Percentiles rank a stretch among this genome's conserved stretches.
phyloP scores from a whole-genome alignment of 2,113 vertebrate species.

The Silurus asotus region DNA sequence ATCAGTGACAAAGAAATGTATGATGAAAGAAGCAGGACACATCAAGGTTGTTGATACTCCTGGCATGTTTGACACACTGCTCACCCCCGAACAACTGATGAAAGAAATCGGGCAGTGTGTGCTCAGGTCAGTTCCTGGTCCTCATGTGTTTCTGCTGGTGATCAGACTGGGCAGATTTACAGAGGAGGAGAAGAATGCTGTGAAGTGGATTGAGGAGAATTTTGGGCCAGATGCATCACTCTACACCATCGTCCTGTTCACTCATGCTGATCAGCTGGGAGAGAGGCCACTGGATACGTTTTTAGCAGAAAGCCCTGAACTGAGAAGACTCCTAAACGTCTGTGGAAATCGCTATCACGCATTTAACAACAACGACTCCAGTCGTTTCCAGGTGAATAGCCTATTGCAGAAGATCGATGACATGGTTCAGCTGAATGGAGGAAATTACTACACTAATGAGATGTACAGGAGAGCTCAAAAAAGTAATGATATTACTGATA shows the following conservation, averaged over 20 bases:
- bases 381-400: neutral
- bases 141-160: slow-evolving; percentile 43
- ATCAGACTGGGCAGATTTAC: neutral
- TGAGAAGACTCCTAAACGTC: slow-evolving; percentile 14
- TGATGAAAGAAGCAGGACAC: neutral
- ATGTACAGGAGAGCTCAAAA: neutral
- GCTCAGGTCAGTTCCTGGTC: slow-evolving; percentile 51
- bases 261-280: slow-evolving; percentile 55
- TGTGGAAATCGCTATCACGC: slow-evolving; percentile 54
- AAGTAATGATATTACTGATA: too few species aligned
- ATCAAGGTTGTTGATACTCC: slow-evolving; percentile 62
- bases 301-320: slow-evolving; percentile 25
- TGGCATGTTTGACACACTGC: slow-evolving; percentile 56
- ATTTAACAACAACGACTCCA: slow-evolving; percentile 44
- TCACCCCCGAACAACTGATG: neutral
- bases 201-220: slow-evolving; percentile 55
- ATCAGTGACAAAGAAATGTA: slow-evolving; percentile 36
- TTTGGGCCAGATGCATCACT: slow-evolving; percentile 43
- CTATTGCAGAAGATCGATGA: neutral
- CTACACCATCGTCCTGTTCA: slow-evolving; percentile 63
- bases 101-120: slow-evolving; percentile 54
- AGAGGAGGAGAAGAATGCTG: neutral
- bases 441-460: slow-evolving; percentile 1
- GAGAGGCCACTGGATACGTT: slow-evolving; percentile 28
- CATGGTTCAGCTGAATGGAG: slow-evolving; percentile 3